Base-by-base conservation (phyloP, 92 coral and sea anemone genomes). In the Porites rus region DNA sequence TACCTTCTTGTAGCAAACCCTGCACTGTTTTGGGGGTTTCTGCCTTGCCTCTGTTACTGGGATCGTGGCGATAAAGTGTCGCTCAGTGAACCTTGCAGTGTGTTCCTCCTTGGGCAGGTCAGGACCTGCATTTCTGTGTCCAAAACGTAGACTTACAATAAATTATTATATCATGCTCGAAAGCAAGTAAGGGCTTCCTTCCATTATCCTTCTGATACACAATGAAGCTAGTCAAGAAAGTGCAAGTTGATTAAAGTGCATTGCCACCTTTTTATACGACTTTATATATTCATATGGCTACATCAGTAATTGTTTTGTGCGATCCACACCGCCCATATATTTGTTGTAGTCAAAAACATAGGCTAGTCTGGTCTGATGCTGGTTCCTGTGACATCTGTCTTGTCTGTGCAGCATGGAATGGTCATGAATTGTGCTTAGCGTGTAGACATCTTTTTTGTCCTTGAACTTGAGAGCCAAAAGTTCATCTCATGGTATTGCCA, bases 11-110 rank as follows among this genome's bases (percentile, higher is more conserved):
- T 66, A 61, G 28, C 84, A 86, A 69, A 86, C 75, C 56, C 76
- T 76, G 84, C 89, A 86, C 61, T 59, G 53, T 52, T 77, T 86
- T 43, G 54, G 89, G 31, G 89, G 76, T 77, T 76, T 85, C 22
- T 76, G 38, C 61, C 77, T 76, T 51, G 58, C 43, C 54, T 74
- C 88, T 74, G 88, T 84, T 22, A 77, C 60, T 22, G 78, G 89
- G 12, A 86, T 76, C 16, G 31, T 84, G 46, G 77, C 75, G 51
- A 86, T 78, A 31, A 81, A 81, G 43, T 86, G 89, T 77, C 84
- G 51, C 67, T 86, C 89, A 43, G 89, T 86, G 74, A 86, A 21
- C 9, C 71, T 80, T 6, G 81, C 86, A 43, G 80, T 65, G 52
- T 77, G 68, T 38, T 79, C 90, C 28, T 87, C 87, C 28, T 74